Conservation (phyloP, 2,888 invertebrate genomes). For the Dyspetes luteomarginatus region DNA sequence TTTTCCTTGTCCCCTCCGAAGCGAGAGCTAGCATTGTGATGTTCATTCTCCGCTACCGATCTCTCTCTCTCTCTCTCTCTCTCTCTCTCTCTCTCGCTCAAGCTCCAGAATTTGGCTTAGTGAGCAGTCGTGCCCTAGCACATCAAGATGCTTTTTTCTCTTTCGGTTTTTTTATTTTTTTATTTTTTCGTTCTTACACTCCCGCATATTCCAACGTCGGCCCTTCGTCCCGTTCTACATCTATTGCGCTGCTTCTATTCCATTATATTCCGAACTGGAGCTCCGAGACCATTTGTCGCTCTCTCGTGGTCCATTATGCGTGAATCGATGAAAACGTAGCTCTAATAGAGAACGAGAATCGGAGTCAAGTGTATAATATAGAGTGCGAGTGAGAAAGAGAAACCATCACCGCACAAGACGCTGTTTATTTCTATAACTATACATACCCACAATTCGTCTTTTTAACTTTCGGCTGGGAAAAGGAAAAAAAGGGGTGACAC, state of each 20-base stretch:
- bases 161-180: conserved; percentile 40
- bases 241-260: conserved; percentile 32
- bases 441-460: neutral
- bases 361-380: conserved; percentile 46
- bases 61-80: conserved; percentile 45
- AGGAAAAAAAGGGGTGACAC: conserved; percentile 47
- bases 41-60: conserved; percentile 51
- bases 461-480: conserved; percentile 2
- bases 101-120: conserved; percentile 20
- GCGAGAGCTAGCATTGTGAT: conserved; percentile 28
- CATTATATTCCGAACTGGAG: conserved; percentile 57
- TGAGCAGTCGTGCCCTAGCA: conserved; percentile 38
- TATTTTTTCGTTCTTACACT: conserved; percentile 29
- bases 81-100: too few relatives aligned
- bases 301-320: conserved; percentile 62
- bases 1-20: conserved; percentile 48
- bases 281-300: conserved; percentile 51
- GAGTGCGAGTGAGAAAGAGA: conserved; percentile 11
- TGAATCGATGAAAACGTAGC: conserved; percentile 60
- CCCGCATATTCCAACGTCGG: conserved; percentile 41
- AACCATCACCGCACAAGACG: conserved; percentile 38
- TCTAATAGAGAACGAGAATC: neutral
- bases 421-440: neutral
- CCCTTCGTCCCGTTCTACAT: conserved; percentile 18
- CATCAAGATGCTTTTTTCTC: conserved; percentile 49